phyloP scores from a whole-genome alignment of 2,888 invertebrate genomes.

The Nematopogon swammerdamellus region DNA sequence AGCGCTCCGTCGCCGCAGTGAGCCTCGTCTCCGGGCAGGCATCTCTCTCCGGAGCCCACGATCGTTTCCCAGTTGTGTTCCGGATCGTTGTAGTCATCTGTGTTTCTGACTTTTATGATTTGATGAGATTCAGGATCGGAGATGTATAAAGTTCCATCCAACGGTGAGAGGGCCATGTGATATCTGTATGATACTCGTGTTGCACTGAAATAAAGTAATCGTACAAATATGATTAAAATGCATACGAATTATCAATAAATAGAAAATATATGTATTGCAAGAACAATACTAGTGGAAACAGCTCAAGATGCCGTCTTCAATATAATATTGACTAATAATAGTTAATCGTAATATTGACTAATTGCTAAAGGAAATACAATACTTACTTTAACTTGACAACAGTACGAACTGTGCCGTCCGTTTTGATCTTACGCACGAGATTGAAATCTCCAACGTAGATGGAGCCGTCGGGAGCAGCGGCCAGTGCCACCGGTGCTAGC shows the following conservation, averaged over 20 bases:
- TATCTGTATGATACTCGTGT: slow-evolving; percentile 94
- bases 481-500: slow-evolving; percentile 89
- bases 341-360: not conserved
- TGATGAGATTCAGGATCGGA: slow-evolving; percentile 96
- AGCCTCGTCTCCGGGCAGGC: slow-evolving; percentile 89
- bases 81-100: slow-evolving; percentile 78
- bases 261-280: not conserved
- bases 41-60: slow-evolving; percentile 92
- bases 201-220: slow-evolving; percentile 61
- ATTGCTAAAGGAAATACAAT: not conserved
- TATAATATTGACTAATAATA: not conserved
- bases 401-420: slow-evolving; percentile 79
- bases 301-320: not conserved
- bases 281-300: too few species aligned
- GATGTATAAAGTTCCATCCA: slow-evolving; percentile 91
- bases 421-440: slow-evolving; percentile 81
- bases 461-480: slow-evolving; percentile 89
- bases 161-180: slow-evolving; percentile 92
- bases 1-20: slow-evolving; percentile 95
- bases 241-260: not conserved
- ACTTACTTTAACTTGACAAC: slow-evolving; percentile 79
- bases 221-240: not conserved
- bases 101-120: slow-evolving; percentile 82
- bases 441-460: slow-evolving; percentile 96
- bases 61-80: slow-evolving; percentile 94